phyloP scores from a whole-genome alignment of 2,113 vertebrate species.

The Urocitellus parryii region DNA sequence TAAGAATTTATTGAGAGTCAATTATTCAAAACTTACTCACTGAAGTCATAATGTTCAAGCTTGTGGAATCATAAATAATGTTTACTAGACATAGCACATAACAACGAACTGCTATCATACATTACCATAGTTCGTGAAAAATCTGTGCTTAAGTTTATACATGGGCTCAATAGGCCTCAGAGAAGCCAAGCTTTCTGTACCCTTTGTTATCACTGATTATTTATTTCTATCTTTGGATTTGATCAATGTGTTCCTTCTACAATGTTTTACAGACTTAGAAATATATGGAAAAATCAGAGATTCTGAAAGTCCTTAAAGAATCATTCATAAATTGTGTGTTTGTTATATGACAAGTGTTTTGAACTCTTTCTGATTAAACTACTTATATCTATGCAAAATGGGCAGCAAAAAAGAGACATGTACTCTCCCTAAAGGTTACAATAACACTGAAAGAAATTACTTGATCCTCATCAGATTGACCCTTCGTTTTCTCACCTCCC shows the following conservation, averaged over 20 bases:
- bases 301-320: slow-evolving; percentile 39
- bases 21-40: slow-evolving; percentile 50
- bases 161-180: neutral
- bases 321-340: slow-evolving; percentile 19
- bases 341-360: slow-evolving; percentile 46
- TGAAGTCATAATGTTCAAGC: slow-evolving; percentile 36
- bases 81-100: slow-evolving; percentile 29
- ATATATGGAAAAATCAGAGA: neutral
- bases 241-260: neutral
- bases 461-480: slow-evolving; percentile 40
- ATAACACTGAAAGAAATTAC: slow-evolving; percentile 27
- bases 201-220: neutral
- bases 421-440: slow-evolving; percentile 52
- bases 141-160: neutral
- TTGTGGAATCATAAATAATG: slow-evolving; percentile 46
- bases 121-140: slow-evolving; percentile 36
- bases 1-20: slow-evolving; percentile 40
- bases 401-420: neutral
- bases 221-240: slow-evolving; percentile 25
- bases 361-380: slow-evolving; percentile 51
- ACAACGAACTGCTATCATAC: neutral
- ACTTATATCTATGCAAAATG: slow-evolving; percentile 43
- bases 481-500: slow-evolving; percentile 3
- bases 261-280: slow-evolving; percentile 43
- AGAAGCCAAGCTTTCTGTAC: neutral